Base-by-base conservation (phyloP, 2,797 vertebrate genomes). In the Clangula hyemalis region DNA sequence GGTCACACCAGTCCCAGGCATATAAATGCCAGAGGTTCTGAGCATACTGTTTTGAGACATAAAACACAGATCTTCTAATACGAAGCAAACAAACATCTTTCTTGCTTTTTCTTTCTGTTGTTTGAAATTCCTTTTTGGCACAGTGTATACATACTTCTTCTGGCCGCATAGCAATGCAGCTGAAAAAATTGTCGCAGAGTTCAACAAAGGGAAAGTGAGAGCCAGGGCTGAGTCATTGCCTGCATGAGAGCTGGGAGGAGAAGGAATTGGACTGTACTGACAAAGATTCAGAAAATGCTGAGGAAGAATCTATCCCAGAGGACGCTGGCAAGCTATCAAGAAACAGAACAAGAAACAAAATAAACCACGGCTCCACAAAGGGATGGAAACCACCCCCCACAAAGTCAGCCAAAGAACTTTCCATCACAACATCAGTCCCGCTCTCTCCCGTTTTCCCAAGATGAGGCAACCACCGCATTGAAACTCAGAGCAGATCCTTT, bases 141-240 rank as follows among this genome's bases (percentile, higher is more conserved):
- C 58, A 81, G 68, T n/a, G 19, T 38, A 62, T 75, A 27, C 54
- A 91, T 86, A 65, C 53, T 89, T 93, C 82, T 91, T 72, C 60
- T 89, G 79, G 83, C 88, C 74, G 65, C 85, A 79, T n/a, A 93
- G 95, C 56, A 82, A 65, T 30, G 53, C 73, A 94, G 91, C 91
- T 97, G 94, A 91, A 97, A 96, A 93, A 97, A 97, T 85, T 92
- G 87, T 95, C 92, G 93, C 82, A 95, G 91, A 96, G 95, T 96
- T 93, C 92, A 96, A 17, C 93, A 92, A 97, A 96, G 93, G 90
- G 90, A 97, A 96, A 95, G 89, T 95, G 93, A 95, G 81, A 95
- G 93, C 85, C 85, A 80, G 75, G 84, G 91, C 94, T 95, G 90
- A 93, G 68, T 96, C 94, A 95, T 27, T 95, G 75, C 53, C 3